Base-by-base conservation (phyloP, 2,113 vertebrate genomes). In the Saguinus midas region DNA sequence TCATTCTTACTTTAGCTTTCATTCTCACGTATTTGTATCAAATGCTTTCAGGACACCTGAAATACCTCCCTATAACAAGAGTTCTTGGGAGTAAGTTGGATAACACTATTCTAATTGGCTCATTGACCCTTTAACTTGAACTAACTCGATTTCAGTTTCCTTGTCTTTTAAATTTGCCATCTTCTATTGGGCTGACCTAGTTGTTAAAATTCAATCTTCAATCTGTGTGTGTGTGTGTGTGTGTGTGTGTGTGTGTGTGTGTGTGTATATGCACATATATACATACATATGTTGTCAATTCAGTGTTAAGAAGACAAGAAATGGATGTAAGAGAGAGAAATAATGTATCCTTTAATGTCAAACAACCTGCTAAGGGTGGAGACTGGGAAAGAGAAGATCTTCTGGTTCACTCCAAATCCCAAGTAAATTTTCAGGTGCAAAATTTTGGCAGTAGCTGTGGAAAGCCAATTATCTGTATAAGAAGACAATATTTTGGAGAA, bases 1-100 rank as follows among this genome's bases (percentile, higher is more conserved):
- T 43, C 11, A 35, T 8, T 75, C n/a, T 52, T 37, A 21, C n/a
- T 11, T 27, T 0, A 20, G 20, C 2, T 1, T 18, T 3, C 1
- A 1, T 64, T 52, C 45, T 45, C 78, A 75, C 17, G 48, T 55
- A 48, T 66, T 48, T 25, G n/a, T 76, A 45, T 29, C 1, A 2
- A 40, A 48, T 57, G 7, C 21, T 66, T 14, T 58, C 20, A 88
- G 29, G n/a, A 57, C 17, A 10, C 23, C 2, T 4, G 4, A 76
- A 48, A 37, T 45, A 20, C 4, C 32, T n/a, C 37, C 37, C 32
- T n/a, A 21, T 40, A 37, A 57, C 5, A 43, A 66, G 48, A 21
- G 5, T 18, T 52, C 27, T 29, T 0, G 4, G 37, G 8, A 55
- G 10, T 3, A n/a, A 29, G 2, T 18, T 32, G 0, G 6, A 64